Conservation (phyloP, 2,113 vertebrate genomes). For the Psittacula cyanocephala region DNA sequence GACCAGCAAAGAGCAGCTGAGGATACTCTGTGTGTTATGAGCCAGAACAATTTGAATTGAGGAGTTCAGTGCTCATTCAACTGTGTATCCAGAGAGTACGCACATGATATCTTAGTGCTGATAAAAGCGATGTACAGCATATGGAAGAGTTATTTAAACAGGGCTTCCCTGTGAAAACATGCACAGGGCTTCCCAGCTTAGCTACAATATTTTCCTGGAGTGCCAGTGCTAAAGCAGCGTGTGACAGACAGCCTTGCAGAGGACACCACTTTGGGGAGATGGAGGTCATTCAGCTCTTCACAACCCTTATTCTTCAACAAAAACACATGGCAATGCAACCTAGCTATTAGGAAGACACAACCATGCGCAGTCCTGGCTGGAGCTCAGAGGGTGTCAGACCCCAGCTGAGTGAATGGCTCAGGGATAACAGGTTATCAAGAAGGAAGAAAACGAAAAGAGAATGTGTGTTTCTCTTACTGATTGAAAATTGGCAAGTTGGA, state of each 20-base stretch:
- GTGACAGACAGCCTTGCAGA: neutral
- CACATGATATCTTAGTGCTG: neutral
- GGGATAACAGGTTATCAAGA: neutral
- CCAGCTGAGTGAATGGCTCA: neutral
- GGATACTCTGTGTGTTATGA: neutral
- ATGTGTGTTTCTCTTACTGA: neutral
- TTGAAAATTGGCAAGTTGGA: neutral
- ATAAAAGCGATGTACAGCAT: neutral
- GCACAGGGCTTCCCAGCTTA: neutral
- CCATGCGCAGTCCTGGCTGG: neutral
- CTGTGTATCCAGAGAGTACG: neutral
- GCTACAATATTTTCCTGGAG: neutral
- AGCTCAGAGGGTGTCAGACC: neutral
- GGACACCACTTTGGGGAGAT: neutral
- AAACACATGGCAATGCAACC: neutral
- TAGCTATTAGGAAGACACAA: neutral
- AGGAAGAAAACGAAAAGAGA: neutral
- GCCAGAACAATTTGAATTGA: neutral
- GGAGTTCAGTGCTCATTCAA: neutral
- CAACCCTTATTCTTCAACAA: neutral
- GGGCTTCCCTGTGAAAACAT: constrained; percentile 27
- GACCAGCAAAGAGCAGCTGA: neutral
- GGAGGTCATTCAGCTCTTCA: neutral
- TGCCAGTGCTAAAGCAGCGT: neutral
- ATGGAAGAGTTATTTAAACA: constrained; percentile 12